phyloP scores from a whole-genome alignment of 2,797 vertebrate species.

The Pseudochirops cupreus region DNA sequence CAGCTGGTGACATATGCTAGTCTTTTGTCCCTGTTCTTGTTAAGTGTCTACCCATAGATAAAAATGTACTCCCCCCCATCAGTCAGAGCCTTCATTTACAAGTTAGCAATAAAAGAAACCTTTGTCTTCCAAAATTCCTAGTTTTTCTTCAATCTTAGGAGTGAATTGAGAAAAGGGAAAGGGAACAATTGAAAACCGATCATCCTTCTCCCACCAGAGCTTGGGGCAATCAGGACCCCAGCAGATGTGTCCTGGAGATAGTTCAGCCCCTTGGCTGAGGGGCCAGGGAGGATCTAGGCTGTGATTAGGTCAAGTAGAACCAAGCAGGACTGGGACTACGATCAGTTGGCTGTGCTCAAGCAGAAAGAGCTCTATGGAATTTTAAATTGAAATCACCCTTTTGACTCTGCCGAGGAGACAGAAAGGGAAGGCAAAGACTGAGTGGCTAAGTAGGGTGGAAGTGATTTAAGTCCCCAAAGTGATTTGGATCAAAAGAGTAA shows the following conservation, averaged over 20 bases:
- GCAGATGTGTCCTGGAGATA: constrained; percentile 41
- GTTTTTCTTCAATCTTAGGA: constrained; percentile 46
- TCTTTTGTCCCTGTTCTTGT: constrained; percentile 54
- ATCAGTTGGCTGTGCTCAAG: constrained; percentile 35
- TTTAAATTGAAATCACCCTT: constrained; percentile 56
- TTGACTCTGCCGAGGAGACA: constrained; percentile 26
- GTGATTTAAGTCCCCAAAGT: constrained; percentile 57
- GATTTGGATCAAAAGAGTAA: constrained; percentile 40
- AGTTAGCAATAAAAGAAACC: constrained; percentile 41
- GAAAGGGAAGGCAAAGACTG: constrained; percentile 26
- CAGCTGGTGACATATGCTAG: constrained; percentile 72
- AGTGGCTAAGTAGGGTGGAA: not conserved
- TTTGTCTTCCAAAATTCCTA: constrained; percentile 17
- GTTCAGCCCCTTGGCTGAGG: constrained; percentile 9
- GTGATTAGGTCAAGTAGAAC: constrained; percentile 53
- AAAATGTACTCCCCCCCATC: not conserved
- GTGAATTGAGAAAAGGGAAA: not conserved
- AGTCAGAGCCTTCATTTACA: not conserved
- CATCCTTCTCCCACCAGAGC: constrained; percentile 52
- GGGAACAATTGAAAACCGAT: constrained; percentile 43
- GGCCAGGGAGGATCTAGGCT: constrained; percentile 55
- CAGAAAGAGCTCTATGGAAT: constrained; percentile 52
- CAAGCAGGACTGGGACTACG: constrained; percentile 37
- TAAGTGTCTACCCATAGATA: constrained; percentile 1
- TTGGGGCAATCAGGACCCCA: constrained; percentile 49